Evolutionary conservation across 2,797 vertebrate genomes (phyloP).

Genomic region (Sebastiscus albofasciatus): DNA sequence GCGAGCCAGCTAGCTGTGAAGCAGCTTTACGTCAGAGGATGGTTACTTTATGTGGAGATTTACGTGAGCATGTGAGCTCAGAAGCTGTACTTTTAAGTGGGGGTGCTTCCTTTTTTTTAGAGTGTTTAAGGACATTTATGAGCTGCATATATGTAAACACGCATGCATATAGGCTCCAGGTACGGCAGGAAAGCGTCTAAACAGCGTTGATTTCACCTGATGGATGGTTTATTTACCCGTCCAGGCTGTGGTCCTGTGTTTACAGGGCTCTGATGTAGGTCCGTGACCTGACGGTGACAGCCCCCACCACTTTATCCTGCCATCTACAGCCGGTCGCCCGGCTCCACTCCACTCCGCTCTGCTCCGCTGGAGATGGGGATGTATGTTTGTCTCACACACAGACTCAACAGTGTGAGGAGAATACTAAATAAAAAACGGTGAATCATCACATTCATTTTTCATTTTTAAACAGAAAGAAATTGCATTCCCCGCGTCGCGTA

Average conservation of each 20-base stretch:
- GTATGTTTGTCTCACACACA: conserved; percentile 2
- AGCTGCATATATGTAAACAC: conserved; percentile 2
- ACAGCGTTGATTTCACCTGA: conserved; percentile 53
- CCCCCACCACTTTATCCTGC: conserved; percentile 38
- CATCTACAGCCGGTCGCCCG: conserved; percentile 37
- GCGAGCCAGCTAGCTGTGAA: conserved; percentile 8
- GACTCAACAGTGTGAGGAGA: not conserved
- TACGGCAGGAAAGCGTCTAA: conserved; percentile 31
- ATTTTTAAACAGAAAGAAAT: conserved; percentile 22
- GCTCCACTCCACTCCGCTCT: conserved; percentile 8
- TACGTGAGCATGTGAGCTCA: conserved; percentile 13
- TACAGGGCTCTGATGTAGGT: conserved; percentile 64
- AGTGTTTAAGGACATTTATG: conserved; percentile 21
- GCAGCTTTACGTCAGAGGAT: conserved; percentile 8
- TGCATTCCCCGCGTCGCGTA: not conserved
- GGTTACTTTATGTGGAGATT: conserved; percentile 29
- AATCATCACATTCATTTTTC: conserved; percentile 29
- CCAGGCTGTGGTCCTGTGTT: conserved; percentile 56
- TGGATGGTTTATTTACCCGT: conserved; percentile 57
- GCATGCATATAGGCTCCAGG: conserved; percentile 1
- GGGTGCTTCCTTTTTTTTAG: conserved; percentile 1
- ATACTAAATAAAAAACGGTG: conserved; percentile 25
- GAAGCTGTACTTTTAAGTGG: conserved; percentile 17
- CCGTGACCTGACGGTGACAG: conserved; percentile 42
- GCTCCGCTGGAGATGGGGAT: conserved; percentile 7